These are phyloP conservation scores for Cremastobaeus sp. DNA, from an alignment of 2,888 invertebrate species.

Conservation along the genomic window DNA sequence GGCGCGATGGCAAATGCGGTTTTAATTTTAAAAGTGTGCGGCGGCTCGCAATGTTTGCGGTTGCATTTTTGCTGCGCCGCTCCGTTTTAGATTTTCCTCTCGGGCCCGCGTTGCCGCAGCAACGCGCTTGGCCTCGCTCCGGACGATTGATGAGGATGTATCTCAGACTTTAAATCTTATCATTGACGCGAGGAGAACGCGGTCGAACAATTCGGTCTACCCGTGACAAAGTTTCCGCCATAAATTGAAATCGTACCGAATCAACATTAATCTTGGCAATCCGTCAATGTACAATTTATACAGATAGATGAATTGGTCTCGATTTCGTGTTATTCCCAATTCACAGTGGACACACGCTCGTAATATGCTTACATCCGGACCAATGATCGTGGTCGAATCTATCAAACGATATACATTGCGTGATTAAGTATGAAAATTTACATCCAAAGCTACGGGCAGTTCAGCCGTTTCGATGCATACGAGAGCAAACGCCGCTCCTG, in stretches of 20 bases:
- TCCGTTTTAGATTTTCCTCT: neutral
- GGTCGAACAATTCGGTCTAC: constrained; percentile 15
- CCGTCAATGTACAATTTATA: constrained; percentile 42
- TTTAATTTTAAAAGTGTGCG: constrained; percentile 42
- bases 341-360: constrained; percentile 28
- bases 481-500: too few species aligned
- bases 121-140: neutral
- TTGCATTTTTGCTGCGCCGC: constrained; percentile 3
- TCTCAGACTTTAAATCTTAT: constrained; percentile 22
- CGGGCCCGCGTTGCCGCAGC: neutral
- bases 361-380: constrained; percentile 26
- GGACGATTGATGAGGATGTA: constrained; percentile 19
- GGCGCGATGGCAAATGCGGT: constrained; percentile 5
- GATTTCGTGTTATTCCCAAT: constrained; percentile 34
- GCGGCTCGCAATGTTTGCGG: too few species aligned
- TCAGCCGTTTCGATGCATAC: too few species aligned
- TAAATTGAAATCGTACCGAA: constrained; percentile 44
- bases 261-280: constrained; percentile 51
- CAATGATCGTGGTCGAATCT: constrained; percentile 16
- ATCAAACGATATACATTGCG: constrained; percentile 5
- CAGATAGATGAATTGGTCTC: constrained; percentile 34
- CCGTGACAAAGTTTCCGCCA: constrained; percentile 44
- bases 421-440: constrained; percentile 12
- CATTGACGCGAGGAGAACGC: constrained; percentile 14
- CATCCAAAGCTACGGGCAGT: neutral